These are phyloP conservation scores for Agapornis roseicollis DNA, from an alignment of 2,113 vertebrate species.

Conservation along the genomic window DNA sequence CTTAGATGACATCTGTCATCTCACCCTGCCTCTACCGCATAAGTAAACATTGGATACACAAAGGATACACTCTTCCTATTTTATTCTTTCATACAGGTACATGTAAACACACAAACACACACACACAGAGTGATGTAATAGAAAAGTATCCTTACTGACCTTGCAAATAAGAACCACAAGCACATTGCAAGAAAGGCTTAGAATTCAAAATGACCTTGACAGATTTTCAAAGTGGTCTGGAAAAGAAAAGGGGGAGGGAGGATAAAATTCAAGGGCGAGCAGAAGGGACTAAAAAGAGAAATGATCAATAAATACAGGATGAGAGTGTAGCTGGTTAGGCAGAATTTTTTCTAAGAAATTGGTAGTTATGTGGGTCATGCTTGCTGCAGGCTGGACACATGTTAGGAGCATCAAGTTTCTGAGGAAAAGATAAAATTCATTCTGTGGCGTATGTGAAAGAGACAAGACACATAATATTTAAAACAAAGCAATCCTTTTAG, in stretches of 20 bases:
- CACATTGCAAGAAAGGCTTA: not conserved
- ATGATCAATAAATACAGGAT: not conserved
- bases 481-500: not conserved
- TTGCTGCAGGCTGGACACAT: not conserved
- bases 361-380: not conserved
- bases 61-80: not conserved
- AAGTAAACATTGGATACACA: not conserved
- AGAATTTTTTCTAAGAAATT: not conserved
- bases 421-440: not conserved
- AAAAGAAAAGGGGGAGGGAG: not conserved
- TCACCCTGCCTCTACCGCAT: not conserved
- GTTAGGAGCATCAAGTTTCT: not conserved
- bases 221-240: not conserved
- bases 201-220: slow-evolving; percentile 4
- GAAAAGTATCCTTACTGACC: not conserved
- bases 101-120: not conserved
- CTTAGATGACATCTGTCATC: not conserved
- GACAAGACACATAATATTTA: not conserved
- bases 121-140: not conserved
- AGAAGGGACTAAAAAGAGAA: not conserved
- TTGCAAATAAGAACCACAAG: not conserved
- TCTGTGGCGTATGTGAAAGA: not conserved
- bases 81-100: not conserved
- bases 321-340: not conserved
- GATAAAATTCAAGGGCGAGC: not conserved